phyloP scores from a whole-genome alignment of 2,113 vertebrate genomes.

The Colossoma macropomum region DNA sequence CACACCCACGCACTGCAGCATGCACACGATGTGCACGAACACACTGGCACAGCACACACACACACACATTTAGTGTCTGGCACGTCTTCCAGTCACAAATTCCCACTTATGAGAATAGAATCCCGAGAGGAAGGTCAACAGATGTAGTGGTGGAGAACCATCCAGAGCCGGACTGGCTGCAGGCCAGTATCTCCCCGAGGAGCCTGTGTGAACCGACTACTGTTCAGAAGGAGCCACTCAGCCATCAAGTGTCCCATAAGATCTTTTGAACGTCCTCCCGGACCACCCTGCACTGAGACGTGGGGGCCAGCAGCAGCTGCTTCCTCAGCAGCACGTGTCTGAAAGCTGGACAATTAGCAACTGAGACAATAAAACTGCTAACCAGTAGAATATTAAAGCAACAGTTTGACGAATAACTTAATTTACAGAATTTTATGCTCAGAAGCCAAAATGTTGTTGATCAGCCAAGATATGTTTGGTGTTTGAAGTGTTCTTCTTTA shows the following conservation, averaged over 20 bases:
- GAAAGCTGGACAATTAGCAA: background rate
- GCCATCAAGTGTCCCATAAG: background rate
- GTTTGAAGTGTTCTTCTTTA: too few species aligned
- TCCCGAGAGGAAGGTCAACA: conserved; percentile 50
- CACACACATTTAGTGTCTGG: conserved; percentile 37
- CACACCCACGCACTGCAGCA: background rate
- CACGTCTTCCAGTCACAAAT: conserved; percentile 63
- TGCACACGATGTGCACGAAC: background rate
- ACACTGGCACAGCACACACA: background rate
- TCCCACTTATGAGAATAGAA: conserved; percentile 69
- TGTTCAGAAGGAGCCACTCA: conserved; percentile 34
- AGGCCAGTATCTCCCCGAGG: conserved; percentile 66
- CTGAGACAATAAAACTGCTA: too few species aligned
- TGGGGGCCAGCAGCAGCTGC: background rate
- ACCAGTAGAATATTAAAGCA: too few species aligned
- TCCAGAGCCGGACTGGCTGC: conserved; percentile 64
- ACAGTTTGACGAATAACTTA: too few species aligned
- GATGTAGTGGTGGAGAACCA: conserved; percentile 32
- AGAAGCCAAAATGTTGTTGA: too few species aligned
- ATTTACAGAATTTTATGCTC: too few species aligned
- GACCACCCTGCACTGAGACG: background rate
- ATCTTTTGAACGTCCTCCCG: background rate
- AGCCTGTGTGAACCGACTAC: conserved; percentile 74
- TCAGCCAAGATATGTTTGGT: too few species aligned
- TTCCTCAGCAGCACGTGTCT: background rate